A percentile compares a stretch with the other conserved stretches of the same genome.
These are phyloP conservation scores for Zoanthus solanderi DNA, from an alignment of 92 coral and sea anemone genomes.

Conservation along the genomic window DNA sequence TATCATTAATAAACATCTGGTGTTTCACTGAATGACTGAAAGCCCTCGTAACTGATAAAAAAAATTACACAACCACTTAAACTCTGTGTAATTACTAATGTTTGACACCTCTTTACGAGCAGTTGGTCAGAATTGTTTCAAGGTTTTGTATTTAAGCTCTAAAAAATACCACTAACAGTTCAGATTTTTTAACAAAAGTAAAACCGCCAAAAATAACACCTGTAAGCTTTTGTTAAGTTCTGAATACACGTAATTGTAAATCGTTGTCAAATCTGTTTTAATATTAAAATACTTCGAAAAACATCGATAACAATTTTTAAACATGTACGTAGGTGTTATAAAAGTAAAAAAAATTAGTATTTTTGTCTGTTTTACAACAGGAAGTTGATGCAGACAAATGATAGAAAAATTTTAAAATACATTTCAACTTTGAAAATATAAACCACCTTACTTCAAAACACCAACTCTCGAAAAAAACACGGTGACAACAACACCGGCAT, in stretches of 20 bases:
- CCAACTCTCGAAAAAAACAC: not conserved
- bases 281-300: not conserved
- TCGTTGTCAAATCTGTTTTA: not conserved
- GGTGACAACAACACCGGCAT: not conserved
- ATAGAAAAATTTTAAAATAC: not conserved
- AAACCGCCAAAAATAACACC: not conserved
- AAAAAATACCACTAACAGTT: not conserved
- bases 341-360: not conserved
- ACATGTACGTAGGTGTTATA: not conserved
- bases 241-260: not conserved
- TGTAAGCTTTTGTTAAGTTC: not conserved
- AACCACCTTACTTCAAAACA: not conserved
- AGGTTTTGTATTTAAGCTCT: not conserved
- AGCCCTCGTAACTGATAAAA: too few species aligned
- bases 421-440: not conserved
- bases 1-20: not conserved
- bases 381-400: not conserved
- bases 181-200: not conserved
- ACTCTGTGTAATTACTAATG: not conserved
- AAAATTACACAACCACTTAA: not conserved
- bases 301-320: not conserved
- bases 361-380: not conserved
- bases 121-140: not conserved
- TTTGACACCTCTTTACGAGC: not conserved
- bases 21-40: not conserved